A percentile compares a stretch with the other conserved stretches of the same genome.
Conservation (phyloP, 92 coral and sea anemone species). For the Galaxea fascicularis region DNA sequence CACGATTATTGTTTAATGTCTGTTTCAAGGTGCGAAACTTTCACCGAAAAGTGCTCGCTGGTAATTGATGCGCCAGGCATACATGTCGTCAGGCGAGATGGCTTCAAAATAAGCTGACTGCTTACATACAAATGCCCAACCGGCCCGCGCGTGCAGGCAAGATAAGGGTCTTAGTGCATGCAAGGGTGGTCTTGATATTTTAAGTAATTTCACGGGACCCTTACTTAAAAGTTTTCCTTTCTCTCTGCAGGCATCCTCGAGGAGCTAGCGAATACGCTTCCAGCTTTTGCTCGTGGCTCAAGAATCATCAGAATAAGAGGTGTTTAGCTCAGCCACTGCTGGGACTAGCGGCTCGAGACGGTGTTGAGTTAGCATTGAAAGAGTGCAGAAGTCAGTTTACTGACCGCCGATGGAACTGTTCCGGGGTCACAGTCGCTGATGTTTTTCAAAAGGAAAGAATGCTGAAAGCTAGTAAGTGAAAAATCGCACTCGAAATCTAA, state of each 20-base stretch:
- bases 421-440: conserved; percentile 83
- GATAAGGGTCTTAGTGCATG: conserved; percentile 3
- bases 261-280: conserved; percentile 24
- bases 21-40: conserved; percentile 47
- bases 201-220: not conserved
- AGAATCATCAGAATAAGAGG: conserved; percentile 64
- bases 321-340: conserved; percentile 66
- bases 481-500: not conserved
- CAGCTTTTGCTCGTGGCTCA: conserved; percentile 72
- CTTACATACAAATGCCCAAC: not conserved
- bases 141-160: conserved; percentile 12
- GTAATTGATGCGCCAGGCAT: conserved; percentile 26
- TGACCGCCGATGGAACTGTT: conserved; percentile 90
- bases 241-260: conserved; percentile 58
- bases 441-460: conserved; percentile 82
- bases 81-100: not conserved
- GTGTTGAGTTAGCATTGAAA: conserved; percentile 80
- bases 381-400: conserved; percentile 86
- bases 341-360: conserved; percentile 71
- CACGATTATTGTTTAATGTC: not conserved
- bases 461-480: conserved; percentile 77
- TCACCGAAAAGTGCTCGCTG: conserved; percentile 29
- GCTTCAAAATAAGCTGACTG: not conserved
- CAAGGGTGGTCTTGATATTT: conserved; percentile 9
- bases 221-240: conserved; percentile 5